Percentiles rank a stretch among this genome's conserved stretches.
phyloP scores from a whole-genome alignment of 1,140 invertebrate genomes.

The Heliconius eleuchia region DNA sequence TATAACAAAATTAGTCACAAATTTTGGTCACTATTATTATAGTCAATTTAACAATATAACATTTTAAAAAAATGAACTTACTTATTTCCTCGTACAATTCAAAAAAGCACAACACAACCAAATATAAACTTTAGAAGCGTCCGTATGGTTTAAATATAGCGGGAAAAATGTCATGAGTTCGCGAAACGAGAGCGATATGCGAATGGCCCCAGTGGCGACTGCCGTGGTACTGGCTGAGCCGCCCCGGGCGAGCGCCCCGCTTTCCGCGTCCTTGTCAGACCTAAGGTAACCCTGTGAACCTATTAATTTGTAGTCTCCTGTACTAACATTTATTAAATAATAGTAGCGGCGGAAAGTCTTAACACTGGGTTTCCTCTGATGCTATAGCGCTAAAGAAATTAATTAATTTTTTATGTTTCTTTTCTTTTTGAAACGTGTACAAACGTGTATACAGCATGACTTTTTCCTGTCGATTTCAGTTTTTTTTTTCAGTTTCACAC shows the following conservation, averaged over 20 bases:
- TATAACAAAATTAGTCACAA: neutral
- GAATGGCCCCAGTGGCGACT: slow-evolving; percentile 25
- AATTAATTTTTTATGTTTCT: too few species aligned
- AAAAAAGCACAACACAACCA: slow-evolving; percentile 5
- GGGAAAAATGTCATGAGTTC: slow-evolving; percentile 37
- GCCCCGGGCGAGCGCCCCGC: slow-evolving; percentile 42
- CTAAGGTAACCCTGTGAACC: slow-evolving; percentile 24
- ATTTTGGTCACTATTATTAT: neutral
- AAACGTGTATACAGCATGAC: too few species aligned
- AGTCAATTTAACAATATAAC: neutral
- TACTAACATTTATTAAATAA: neutral
- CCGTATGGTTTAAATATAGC: slow-evolving; percentile 21
- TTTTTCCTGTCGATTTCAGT: too few species aligned
- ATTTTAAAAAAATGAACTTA: neutral
- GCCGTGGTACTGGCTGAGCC: slow-evolving; percentile 33
- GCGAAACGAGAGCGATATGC: neutral
- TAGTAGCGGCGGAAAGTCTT: too few species aligned
- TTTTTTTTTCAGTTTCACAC: too few species aligned
- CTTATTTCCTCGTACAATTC: neutral
- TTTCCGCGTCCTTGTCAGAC: slow-evolving; percentile 39
- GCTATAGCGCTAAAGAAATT: too few species aligned
- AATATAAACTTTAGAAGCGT: slow-evolving; percentile 2
- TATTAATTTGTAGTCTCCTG: neutral
- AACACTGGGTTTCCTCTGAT: too few species aligned
- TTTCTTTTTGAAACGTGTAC: too few species aligned